A percentile compares a stretch with the other conserved stretches of the same genome.
phyloP scores from a whole-genome alignment of 2,888 invertebrate genomes.

The Drosophila seclusa region DNA sequence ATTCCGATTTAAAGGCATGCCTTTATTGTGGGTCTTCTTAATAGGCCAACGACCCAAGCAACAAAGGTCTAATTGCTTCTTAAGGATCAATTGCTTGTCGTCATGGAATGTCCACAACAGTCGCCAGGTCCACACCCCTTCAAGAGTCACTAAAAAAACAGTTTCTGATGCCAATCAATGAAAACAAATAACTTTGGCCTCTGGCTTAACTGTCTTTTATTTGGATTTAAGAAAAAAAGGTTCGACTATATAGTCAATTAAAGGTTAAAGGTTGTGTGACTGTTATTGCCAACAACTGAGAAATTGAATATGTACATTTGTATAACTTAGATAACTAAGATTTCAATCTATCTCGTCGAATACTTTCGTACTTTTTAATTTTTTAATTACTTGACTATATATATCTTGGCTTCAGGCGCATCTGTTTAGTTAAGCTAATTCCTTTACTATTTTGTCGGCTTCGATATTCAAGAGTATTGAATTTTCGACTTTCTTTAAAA shows the following conservation, averaged over 20 bases:
- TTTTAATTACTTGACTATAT: not conserved
- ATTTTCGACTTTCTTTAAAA: not conserved
- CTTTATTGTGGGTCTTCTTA: not conserved
- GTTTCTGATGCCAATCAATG: not conserved
- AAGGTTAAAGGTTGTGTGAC: not conserved
- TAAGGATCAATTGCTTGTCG: not conserved
- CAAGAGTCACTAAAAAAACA: not conserved
- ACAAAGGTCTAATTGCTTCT: not conserved
- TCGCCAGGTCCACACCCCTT: too few species aligned
- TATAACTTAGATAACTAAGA: not conserved
- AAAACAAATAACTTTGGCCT: not conserved
- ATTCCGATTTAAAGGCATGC: not conserved
- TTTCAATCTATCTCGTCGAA: not conserved
- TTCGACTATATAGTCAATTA: not conserved
- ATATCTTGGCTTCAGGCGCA: too few species aligned
- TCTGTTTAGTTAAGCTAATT: not conserved
- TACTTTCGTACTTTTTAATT: too few species aligned
- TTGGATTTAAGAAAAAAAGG: not conserved
- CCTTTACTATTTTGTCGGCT: not conserved
- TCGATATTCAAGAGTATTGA: not conserved
- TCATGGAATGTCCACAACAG: not conserved
- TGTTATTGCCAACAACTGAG: not conserved
- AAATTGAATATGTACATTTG: not conserved
- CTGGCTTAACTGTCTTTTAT: not conserved
- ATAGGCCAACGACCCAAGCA: not conserved